Evolutionary conservation across 2,888 invertebrate genomes (phyloP), one percentile per base, ranked within the genome.

Genomic region (Chorisops tibialis): DNA sequence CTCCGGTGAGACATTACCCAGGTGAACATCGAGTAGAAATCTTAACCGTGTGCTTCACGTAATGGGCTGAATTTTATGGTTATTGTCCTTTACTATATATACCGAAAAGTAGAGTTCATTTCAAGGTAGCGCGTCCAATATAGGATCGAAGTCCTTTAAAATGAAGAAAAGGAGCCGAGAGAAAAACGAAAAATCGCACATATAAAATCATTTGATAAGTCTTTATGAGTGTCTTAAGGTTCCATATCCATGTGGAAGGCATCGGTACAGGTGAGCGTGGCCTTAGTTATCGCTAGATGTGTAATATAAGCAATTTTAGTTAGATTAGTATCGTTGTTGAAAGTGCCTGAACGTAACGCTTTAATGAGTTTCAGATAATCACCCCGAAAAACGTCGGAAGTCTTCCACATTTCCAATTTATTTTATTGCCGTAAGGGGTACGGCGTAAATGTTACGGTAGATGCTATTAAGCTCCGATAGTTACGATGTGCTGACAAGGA

Each of bases 11-110:
- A 43, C 56, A 56, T 56, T 56, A 45, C 45, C 14, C 30, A 21
- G 22, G 18, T 18, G 7, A 43, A 43, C 19, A 56, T 56, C 56
- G 22, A 45, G 56, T 18, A 19, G 30, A 30, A 56, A 45, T 45
- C 45, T 56, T 56, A 45, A 56, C 45, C 56, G 56, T 56, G 56
- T 45, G 45, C 45, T 56, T 43, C 56, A 30, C 24, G 43, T 56
- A 56, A 56, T 56, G 56, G 30, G 18, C 43, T 45, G 43, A 56
- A 43, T 56, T 56, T 56, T 56, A 56, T 45, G 56, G 56, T 56
- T 56, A 56, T 56, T 45, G 56, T 56, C 54, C 54, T 18, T 41
- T 4, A 9, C 30, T 56, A 19, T 35, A 30, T 56, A 43, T 35
- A 43, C 30, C n/a, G 12, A 39, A 56, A 56, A 45, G 56, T 24